phyloP scores from a whole-genome alignment of 2,113 vertebrate genomes.

The Lycaon pictus region DNA sequence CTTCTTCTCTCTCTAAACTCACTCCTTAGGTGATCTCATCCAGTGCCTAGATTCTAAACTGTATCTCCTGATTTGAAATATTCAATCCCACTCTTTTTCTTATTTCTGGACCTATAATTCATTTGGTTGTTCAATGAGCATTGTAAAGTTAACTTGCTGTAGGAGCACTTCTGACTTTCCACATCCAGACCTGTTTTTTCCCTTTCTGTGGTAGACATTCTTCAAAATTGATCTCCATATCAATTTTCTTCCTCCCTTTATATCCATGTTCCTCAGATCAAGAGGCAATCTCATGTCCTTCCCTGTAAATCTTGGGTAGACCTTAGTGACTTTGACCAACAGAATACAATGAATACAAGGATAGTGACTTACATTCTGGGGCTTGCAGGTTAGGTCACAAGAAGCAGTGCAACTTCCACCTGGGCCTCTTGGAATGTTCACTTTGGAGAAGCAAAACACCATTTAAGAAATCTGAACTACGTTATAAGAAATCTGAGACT shows the following conservation, averaged over 20 bases:
- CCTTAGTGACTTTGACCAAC: not conserved
- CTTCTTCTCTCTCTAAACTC: not conserved
- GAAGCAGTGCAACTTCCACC: not conserved
- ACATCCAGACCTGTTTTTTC: not conserved
- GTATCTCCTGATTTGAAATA: not conserved
- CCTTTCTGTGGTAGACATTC: not conserved
- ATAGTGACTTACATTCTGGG: not conserved
- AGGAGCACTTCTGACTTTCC: not conserved
- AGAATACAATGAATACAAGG: not conserved
- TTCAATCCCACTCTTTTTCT: not conserved
- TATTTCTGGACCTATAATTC: not conserved
- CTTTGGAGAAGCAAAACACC: not conserved
- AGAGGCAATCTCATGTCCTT: not conserved
- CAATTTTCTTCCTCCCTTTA: not conserved
- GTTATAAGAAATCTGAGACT: not conserved
- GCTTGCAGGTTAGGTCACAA: not conserved
- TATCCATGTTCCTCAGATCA: not conserved
- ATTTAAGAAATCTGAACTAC: not conserved
- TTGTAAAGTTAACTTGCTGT: not conserved
- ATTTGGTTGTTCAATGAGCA: not conserved
- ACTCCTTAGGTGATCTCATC: not conserved
- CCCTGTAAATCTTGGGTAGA: not conserved
- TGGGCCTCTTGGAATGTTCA: not conserved
- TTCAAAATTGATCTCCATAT: not conserved
- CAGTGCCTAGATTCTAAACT: not conserved